Evolutionary conservation across 2,113 vertebrate species (phyloP).

Genomic region (Sardina pilchardus): DNA sequence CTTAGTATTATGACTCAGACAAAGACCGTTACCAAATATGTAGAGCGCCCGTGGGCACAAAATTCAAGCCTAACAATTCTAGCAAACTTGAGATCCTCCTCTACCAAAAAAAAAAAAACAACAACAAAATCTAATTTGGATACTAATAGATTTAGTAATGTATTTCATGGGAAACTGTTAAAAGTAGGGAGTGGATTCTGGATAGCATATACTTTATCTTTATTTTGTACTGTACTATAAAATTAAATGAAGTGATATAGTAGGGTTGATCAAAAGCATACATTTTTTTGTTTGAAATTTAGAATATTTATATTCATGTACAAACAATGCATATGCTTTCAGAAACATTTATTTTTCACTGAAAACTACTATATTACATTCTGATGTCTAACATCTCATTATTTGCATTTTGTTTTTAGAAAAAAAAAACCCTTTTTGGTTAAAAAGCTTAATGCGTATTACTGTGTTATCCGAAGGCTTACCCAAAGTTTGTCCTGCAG

Average conservation of each 20-base stretch:
- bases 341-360: neutral
- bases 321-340: neutral
- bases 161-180: neutral
- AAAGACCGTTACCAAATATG: conserved; percentile 1
- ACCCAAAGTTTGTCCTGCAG: conserved; percentile 44
- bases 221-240: neutral
- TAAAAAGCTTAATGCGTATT: conserved; percentile 14
- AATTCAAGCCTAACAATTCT: neutral
- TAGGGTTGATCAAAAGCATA: neutral
- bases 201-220: neutral
- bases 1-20: neutral
- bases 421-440: neutral
- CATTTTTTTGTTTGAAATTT: neutral
- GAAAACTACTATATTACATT: neutral
- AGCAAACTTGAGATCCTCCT: neutral
- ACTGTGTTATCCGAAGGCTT: conserved; percentile 1
- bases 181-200: neutral
- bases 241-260: neutral
- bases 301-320: neutral
- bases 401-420: conserved; percentile 7
- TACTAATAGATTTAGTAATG: neutral
- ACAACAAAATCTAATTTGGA: neutral
- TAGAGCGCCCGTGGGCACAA: neutral
- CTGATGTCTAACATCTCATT: neutral
- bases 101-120: too few species aligned